Evolutionary conservation across 2,797 vertebrate genomes (phyloP).

Genomic region (Microctenopoma steveboyesi): DNA sequence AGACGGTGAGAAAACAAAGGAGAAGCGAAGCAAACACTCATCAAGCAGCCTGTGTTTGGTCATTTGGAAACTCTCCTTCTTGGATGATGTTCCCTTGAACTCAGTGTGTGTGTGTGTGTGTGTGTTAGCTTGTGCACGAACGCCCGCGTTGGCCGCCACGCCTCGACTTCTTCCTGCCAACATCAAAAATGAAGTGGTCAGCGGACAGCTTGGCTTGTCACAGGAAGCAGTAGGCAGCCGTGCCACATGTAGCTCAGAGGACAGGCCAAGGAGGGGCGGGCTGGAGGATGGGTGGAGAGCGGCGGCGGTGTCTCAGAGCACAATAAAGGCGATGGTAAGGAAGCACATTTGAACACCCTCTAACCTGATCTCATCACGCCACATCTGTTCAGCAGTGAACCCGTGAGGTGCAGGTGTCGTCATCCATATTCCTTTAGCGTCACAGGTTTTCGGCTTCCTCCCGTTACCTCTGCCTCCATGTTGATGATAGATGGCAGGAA

Average conservation of each 20-base stretch:
- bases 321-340: slow-evolving; percentile 29
- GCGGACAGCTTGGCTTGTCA: slow-evolving; percentile 81
- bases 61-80: slow-evolving; percentile 73
- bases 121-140: neutral
- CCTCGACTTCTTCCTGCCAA: slow-evolving; percentile 61
- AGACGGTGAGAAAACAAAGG: slow-evolving; percentile 65
- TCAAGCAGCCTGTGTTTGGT: slow-evolving; percentile 73
- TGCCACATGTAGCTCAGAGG: slow-evolving; percentile 78
- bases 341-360: slow-evolving; percentile 29
- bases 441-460: slow-evolving; percentile 38
- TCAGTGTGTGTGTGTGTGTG: slow-evolving; percentile 32
- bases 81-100: slow-evolving; percentile 66
- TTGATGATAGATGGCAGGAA: too few relatives aligned
- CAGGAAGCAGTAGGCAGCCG: slow-evolving; percentile 70
- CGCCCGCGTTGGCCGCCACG: slow-evolving; percentile 25
- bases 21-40: slow-evolving; percentile 65
- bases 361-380: slow-evolving; percentile 74
- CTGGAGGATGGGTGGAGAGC: neutral
- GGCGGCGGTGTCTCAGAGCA: slow-evolving; percentile 21
- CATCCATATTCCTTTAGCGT: slow-evolving; percentile 66
- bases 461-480: neutral
- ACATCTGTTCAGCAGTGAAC: slow-evolving; percentile 73
- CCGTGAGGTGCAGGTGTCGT: slow-evolving; percentile 28
- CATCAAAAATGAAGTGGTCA: slow-evolving; percentile 82
- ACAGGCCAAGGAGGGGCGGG: slow-evolving; percentile 71